These are phyloP conservation scores for Pachycephala philippinensis DNA, from an alignment of 2,113 vertebrate species.

Conservation along the genomic window DNA sequence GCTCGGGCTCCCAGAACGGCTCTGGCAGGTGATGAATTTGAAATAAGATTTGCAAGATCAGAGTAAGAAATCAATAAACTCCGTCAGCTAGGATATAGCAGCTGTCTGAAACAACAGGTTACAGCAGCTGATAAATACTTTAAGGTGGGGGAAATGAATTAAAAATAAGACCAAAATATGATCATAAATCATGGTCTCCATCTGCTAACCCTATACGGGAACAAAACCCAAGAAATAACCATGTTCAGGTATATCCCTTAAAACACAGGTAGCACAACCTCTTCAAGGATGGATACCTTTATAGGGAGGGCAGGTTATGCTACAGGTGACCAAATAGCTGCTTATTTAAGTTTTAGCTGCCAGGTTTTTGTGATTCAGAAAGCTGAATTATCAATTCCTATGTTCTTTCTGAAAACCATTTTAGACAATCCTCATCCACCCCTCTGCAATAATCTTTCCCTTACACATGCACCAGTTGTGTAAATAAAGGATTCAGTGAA, in stretches of 20 bases:
- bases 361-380: not conserved
- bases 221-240: not conserved
- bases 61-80: conserved; percentile 40
- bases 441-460: not conserved
- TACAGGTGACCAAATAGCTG: not conserved
- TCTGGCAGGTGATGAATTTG: not conserved
- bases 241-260: not conserved
- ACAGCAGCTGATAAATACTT: conserved; percentile 17
- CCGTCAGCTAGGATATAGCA: conserved; percentile 5
- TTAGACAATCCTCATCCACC: not conserved
- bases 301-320: not conserved
- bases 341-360: not conserved
- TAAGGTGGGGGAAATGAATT: not conserved
- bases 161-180: conserved; percentile 14
- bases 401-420: not conserved
- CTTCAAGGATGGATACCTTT: not conserved
- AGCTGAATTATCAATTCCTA: not conserved
- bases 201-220: not conserved
- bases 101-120: conserved; percentile 16
- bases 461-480: not conserved
- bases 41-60: conserved; percentile 7
- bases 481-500: not conserved
- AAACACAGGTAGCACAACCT: not conserved
- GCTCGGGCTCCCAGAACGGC: not conserved
- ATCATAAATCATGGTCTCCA: not conserved